Evolutionary conservation across 2,888 invertebrate genomes (phyloP), one percentile per base, ranked within the genome.

Genomic region (Leucophora obtusa): DNA sequence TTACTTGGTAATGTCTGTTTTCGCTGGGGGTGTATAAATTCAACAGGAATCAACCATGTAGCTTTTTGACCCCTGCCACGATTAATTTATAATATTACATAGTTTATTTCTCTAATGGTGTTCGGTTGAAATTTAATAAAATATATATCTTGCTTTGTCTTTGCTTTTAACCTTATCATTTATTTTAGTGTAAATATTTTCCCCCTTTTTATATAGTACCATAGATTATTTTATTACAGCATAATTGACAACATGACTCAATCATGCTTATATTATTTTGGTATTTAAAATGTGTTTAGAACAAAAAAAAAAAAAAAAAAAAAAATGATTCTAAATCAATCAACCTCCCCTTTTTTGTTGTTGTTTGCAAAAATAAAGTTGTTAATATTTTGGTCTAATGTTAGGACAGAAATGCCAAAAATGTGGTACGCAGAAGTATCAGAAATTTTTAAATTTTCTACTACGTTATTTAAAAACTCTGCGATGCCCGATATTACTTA

Each of bases 191-290:
- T n/a, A 14, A 2, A 47, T 38, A 38, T 47, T n/a, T 47, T 6
- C 14, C n/a, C 43, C 43, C n/a, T n/a, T 47, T n/a, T 47, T 38
- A 11, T 38, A 11, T 38, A 14, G 11, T 11, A 11, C 38, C 38
- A 54, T 28, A n/a, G 8, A 15, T 56, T 28, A 33, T 17, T 56
- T 56, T 56, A 56, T 56, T 17, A 58, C 1, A n/a, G 9, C 15
- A 33, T 58, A 33, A 58, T 58, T 33, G 56, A 58, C 56, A 33
- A 33, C 17, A 58, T 58, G 17, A 58, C 56, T 58, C 15, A 58
- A 33, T 58, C 56, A 33, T 58, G 43, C 43, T 47, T 47, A 33
- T 58, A 15, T 35, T 17, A 5, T n/a, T n/a, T n/a, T n/a, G 15
- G 33, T 56, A 15, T 56, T 56, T 15, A 56, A 56, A 56, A 33